Percentiles rank a stretch among this genome's conserved stretches.
Conservation (phyloP, 1,140 invertebrate genomes). For the Sminthurinus signatus region DNA sequence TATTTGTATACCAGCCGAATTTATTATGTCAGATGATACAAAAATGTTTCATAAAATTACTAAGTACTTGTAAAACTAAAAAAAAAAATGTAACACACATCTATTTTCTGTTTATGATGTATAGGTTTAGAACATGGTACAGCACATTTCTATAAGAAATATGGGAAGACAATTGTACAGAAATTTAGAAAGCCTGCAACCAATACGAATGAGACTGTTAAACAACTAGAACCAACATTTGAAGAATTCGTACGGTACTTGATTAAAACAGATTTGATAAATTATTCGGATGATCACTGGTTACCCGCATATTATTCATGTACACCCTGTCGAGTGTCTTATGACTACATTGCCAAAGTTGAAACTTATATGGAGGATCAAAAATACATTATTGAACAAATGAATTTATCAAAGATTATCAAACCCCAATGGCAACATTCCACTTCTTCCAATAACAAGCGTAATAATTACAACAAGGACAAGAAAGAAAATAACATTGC, state of each 20-base stretch:
- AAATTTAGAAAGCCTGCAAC: conserved; percentile 47
- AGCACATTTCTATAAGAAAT: conserved; percentile 54
- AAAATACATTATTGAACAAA: conserved; percentile 56
- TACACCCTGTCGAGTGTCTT: conserved; percentile 65
- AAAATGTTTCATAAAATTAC: too few relatives aligned
- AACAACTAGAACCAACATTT: conserved; percentile 57
- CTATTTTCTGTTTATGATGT: not conserved
- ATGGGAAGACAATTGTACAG: conserved; percentile 53
- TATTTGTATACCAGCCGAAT: too few relatives aligned
- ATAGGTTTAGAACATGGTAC: conserved; percentile 48
- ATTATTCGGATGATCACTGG: conserved; percentile 60
- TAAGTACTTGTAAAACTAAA: too few relatives aligned
- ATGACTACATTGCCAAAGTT: conserved; percentile 56
- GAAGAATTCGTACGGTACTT: conserved; percentile 58
- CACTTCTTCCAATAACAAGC: conserved; percentile 7
- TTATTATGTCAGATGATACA: too few relatives aligned
- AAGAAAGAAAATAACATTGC: conserved; percentile 37
- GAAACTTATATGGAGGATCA: conserved; percentile 62
- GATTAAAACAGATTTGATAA: conserved; percentile 42
- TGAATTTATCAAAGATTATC: conserved; percentile 52
- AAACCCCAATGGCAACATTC: conserved; percentile 48
- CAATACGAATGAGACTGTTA: conserved; percentile 34
- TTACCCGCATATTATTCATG: conserved; percentile 64
- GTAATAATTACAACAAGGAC: not conserved
- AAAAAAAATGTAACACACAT: too few relatives aligned